These are phyloP conservation scores for Caenorhabditis macrosperma DNA, from an alignment of 2,888 invertebrate genomes.

Conservation along the genomic window DNA sequence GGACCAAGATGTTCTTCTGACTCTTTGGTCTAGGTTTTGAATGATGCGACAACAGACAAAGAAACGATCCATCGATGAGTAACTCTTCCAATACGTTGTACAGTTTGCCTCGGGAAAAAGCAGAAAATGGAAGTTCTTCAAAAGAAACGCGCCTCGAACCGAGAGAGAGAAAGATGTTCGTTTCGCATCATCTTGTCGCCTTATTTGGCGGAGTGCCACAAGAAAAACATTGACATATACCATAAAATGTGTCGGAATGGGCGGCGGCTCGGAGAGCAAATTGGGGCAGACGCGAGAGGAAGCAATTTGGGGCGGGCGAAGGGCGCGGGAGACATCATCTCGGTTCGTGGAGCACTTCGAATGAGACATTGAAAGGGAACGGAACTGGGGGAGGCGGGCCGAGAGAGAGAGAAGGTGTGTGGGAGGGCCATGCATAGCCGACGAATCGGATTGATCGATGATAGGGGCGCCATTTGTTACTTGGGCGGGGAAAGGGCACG, in stretches of 20 bases:
- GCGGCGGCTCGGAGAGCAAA: slow-evolving; percentile 22
- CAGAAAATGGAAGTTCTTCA: too few relatives aligned
- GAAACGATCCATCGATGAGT: too few relatives aligned
- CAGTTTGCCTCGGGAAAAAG: too few relatives aligned
- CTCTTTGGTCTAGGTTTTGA: too few relatives aligned
- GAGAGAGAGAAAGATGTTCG: background rate
- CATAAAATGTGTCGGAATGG: slow-evolving; percentile 9
- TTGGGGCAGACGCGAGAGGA: slow-evolving; percentile 20
- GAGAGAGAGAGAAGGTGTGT: background rate
- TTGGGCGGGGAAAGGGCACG: background rate
- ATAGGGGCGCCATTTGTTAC: background rate
- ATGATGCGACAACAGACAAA: too few relatives aligned
- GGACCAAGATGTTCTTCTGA: too few relatives aligned
- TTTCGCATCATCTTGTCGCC: background rate
- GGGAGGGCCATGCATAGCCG: background rate
- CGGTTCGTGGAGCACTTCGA: slow-evolving; percentile 4
- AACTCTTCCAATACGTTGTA: too few relatives aligned
- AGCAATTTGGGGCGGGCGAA: slow-evolving; percentile 15
- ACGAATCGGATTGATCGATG: slow-evolving; percentile 12
- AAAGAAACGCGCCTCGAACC: too few relatives aligned
- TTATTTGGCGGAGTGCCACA: background rate
- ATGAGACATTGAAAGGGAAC: too few relatives aligned
- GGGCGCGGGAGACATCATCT: too few relatives aligned
- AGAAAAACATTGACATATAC: slow-evolving; percentile 13
- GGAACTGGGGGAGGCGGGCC: background rate